Evolutionary conservation across 2,888 invertebrate genomes (phyloP).

Genomic region (Cataglyphis altisquamis): DNA sequence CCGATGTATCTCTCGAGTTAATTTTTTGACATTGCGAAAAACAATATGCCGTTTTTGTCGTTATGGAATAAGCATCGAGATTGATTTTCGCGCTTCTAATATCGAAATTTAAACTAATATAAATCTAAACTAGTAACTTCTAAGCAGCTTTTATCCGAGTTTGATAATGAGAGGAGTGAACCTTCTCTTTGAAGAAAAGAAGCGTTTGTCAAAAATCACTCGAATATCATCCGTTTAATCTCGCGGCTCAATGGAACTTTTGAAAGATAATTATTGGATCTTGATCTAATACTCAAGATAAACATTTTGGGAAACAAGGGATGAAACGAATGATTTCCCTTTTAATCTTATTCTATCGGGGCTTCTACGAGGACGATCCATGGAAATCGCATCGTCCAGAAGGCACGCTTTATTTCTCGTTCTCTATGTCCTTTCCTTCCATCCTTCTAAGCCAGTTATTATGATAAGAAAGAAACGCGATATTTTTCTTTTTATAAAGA

Average conservation of each 20-base stretch:
- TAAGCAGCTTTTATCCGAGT: neutral
- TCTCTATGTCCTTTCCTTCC: conserved; percentile 4
- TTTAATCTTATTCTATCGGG: conserved; percentile 72
- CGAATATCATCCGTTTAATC: conserved; percentile 57
- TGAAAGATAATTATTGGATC: conserved; percentile 73
- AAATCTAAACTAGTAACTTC: neutral
- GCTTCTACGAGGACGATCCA: conserved; percentile 44
- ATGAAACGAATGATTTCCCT: conserved; percentile 74
- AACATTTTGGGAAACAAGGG: conserved; percentile 61
- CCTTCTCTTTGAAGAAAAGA: conserved; percentile 28
- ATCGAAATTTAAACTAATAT: neutral
- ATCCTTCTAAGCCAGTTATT: conserved; percentile 50
- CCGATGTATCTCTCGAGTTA: neutral
- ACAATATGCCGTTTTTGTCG: neutral
- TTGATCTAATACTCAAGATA: conserved; percentile 68
- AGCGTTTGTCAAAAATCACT: conserved; percentile 30
- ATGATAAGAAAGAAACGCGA: conserved; percentile 45
- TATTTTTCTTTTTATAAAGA: conserved; percentile 22
- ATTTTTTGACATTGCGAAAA: conserved; percentile 15
- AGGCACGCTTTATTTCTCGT: conserved; percentile 29
- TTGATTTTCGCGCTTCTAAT: neutral
- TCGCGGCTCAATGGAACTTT: conserved; percentile 64
- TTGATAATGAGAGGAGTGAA: neutral
- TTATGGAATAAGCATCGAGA: neutral
- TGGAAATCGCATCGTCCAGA: conserved; percentile 36